Base-by-base conservation (phyloP, 2,113 vertebrate species). In the Rhombomys opimus region DNA sequence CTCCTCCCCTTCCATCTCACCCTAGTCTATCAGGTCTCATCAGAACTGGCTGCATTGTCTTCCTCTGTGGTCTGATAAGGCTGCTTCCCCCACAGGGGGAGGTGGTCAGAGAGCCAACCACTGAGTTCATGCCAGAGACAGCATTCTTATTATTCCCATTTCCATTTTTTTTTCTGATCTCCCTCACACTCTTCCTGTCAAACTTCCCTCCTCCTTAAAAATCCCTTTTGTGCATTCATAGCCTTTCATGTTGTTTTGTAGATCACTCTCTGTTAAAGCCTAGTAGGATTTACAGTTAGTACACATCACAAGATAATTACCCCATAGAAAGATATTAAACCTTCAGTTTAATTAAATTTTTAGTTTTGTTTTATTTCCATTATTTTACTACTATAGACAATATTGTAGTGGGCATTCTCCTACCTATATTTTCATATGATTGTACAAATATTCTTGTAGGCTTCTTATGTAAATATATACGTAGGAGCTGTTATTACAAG, bases 401-500 rank as follows among this genome's bases (percentile, higher is more conserved):
- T 14, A 61, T 8, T 61, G 57, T 38, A 25, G 59, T 38, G 7
- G 12, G 7, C n/a, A 82, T 38, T 38, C 35, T 82, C 23, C 0
- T 38, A 41, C 35, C 3, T 82, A 61, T 82, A 41, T 38, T 82
- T 38, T n/a, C 59, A 23, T 41, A 61, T 57, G 25, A 38, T 38
- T 82, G 35, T 38, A 5, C 12, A 61, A 81, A 61, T 61, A 25
- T 59, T 38, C 3, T 4, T 82, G 57, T 27, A 38, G 22, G 6
- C 7, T 73, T n/a, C n/a, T 73, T 82, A 41, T 61, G 81, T 46
- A 72, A 82, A 86, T 23, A 96, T 73, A 7, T 30, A 94, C 10
- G 57, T 50, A 61, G 50, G 25, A 95, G 76, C 65, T 63, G 4
- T 4, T 94, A 46, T 1, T 94, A 86, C 20, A 94, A 95, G 80